phyloP scores from a whole-genome alignment of 2,113 vertebrate genomes.

The Apistogramma diplotaenia region DNA sequence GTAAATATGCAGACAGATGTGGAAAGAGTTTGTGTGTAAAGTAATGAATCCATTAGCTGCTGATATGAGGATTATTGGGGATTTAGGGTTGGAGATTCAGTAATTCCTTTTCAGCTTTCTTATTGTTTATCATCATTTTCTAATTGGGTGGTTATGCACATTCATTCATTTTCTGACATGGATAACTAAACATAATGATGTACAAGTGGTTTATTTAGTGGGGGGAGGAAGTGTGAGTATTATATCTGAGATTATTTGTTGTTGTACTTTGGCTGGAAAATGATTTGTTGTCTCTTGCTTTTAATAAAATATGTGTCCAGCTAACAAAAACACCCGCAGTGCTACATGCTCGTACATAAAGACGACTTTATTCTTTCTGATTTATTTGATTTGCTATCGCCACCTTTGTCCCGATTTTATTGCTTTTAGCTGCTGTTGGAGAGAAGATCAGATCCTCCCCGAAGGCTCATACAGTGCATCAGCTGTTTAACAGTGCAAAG shows the following conservation, averaged over 20 bases:
- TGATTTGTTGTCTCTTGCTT: conserved; percentile 23
- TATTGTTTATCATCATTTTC: not conserved
- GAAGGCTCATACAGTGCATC: not conserved
- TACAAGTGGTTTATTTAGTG: not conserved
- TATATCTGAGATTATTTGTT: conserved; percentile 7
- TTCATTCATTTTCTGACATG: not conserved
- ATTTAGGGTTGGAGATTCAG: not conserved
- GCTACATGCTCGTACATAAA: not conserved
- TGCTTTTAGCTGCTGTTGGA: not conserved
- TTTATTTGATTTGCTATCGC: not conserved
- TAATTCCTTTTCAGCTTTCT: not conserved
- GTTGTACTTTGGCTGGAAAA: conserved; percentile 25
- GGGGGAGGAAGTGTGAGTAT: not conserved
- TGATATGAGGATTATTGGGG: not conserved
- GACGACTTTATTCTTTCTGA: not conserved
- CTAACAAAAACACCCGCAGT: not conserved
- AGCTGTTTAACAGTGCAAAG: conserved; percentile 7
- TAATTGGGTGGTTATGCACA: not conserved
- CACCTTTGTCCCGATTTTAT: not conserved
- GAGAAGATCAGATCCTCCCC: not conserved
- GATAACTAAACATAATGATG: not conserved
- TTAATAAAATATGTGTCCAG: conserved; percentile 38
- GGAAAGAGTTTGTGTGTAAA: not conserved
- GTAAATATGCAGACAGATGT: not conserved
- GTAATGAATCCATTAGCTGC: not conserved